Evolutionary conservation across 2,888 invertebrate species (phyloP), one percentile per base, ranked within the genome.

Genomic region (Pinctada fucata): DNA sequence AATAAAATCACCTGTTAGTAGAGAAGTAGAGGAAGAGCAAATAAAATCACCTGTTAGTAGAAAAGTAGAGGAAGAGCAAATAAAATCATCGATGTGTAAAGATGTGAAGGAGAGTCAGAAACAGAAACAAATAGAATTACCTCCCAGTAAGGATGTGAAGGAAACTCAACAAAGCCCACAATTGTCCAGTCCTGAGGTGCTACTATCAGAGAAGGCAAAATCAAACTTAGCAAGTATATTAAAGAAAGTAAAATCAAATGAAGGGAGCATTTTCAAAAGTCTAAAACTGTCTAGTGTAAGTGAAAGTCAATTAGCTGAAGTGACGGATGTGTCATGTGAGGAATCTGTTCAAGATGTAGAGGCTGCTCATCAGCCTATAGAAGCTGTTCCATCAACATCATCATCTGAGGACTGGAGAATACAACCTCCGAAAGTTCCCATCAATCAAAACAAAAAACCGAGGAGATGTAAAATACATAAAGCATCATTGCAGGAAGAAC

Each of bases 211-310:
- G 10, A 52, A 8, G 10, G 66, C 66, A 13, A 74, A 66, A 63
- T 10, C 49, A 31, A 74, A 74, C 16, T 66, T 74, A 51, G 74
- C 74, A 66, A 63, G 31, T 31, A 74, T 74, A 16, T 50, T 74
- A 13, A 74, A 74, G 31, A 64, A 31, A 50, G 66, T 74, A 16
- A 66, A n/a, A 1, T 16, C 65, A 2, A 48, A 31, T n/a, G n/a
- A n/a, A n/a, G n/a, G n/a, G n/a, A n/a, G n/a, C n/a, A n/a, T n/a
- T n/a, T n/a, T n/a, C n/a, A 52, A 52, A 10, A 52, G 6, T 8
- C 5, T 8, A 10, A 8, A 10, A 8, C 10, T 10, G 10, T 8
- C 5, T 52, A 8, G 6, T 10, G 6, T 52, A 8, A 8, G 6
- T 8, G 58, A 10, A 52, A 5, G 5, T 5, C 58, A 52, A 52